Conservation (phyloP, 1,140 invertebrate species). For the Zaprionus capensis region DNA sequence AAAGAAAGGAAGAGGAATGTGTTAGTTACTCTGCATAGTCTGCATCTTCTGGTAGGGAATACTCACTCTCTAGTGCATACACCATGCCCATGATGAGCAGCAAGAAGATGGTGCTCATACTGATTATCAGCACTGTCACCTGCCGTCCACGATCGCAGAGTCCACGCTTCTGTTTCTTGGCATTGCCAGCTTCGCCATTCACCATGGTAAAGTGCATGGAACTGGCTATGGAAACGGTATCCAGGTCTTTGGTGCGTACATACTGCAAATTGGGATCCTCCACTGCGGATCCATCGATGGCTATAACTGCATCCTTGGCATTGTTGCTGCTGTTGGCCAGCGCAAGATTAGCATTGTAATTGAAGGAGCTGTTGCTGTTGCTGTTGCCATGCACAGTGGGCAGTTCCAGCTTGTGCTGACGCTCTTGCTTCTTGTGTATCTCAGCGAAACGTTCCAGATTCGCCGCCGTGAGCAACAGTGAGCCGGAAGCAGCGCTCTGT, state of each 20-base stretch:
- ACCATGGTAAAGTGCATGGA: constrained; percentile 94
- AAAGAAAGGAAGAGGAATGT: constrained; percentile 16
- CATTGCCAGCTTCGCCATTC: constrained; percentile 89
- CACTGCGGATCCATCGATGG: constrained; percentile 55
- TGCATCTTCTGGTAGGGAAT: background rate
- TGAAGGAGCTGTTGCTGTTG: constrained; percentile 45
- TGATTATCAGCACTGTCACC: constrained; percentile 90
- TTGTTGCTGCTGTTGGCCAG: constrained; percentile 41
- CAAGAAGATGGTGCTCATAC: constrained; percentile 91
- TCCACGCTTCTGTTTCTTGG: constrained; percentile 81
- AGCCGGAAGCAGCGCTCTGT: constrained; percentile 92
- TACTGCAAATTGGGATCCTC: constrained; percentile 77
- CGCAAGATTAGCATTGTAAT: constrained; percentile 75
- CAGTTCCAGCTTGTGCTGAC: constrained; percentile 69
- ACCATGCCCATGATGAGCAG: constrained; percentile 91
- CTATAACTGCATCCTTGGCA: constrained; percentile 70
- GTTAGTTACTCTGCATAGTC: background rate
- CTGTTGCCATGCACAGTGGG: constrained; percentile 73
- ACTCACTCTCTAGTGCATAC: constrained; percentile 89
- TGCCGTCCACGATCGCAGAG: constrained; percentile 89
- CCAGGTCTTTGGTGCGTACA: constrained; percentile 85
- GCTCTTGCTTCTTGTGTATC: constrained; percentile 86
- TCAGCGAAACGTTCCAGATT: constrained; percentile 88
- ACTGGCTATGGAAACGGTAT: constrained; percentile 90
- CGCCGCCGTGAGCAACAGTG: constrained; percentile 90